Percentiles rank a stretch among this genome's conserved stretches.
Conservation (phyloP, 2,797 vertebrate genomes). For the Oreochromis grahami region DNA sequence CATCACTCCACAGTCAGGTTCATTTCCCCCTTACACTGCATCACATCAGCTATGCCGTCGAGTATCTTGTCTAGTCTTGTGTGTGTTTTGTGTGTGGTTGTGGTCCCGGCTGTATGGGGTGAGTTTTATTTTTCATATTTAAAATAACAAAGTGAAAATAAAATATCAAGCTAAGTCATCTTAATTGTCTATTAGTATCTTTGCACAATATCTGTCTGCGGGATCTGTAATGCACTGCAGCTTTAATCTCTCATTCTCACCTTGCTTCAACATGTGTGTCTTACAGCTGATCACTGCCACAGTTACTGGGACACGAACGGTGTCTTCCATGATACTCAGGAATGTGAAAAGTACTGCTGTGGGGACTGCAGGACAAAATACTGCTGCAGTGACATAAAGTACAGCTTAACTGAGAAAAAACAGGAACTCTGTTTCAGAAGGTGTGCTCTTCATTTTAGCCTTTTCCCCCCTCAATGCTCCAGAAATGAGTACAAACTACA, state of each 20-base stretch:
- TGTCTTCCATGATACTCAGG: neutral
- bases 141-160: neutral
- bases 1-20: neutral
- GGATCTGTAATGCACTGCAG: neutral
- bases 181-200: neutral
- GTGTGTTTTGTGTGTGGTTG: neutral
- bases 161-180: neutral
- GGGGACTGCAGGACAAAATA: neutral
- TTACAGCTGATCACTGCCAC: neutral
- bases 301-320: neutral
- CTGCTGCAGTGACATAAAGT: neutral
- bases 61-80: neutral
- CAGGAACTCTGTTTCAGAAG: neutral
- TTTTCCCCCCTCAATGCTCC: rapidly evolving
- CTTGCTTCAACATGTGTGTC: neutral
- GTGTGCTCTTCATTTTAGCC: neutral
- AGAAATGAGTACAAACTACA: neutral
- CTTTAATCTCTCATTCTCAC: neutral
- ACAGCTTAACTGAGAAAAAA: neutral
- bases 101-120: neutral
- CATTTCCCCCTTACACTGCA: neutral
- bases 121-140: neutral
- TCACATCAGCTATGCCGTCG: neutral
- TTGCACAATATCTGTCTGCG: rapidly evolving
- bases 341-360: neutral